Base-by-base conservation (phyloP, 1,140 invertebrate species). In the Mesaphorura yosii region DNA sequence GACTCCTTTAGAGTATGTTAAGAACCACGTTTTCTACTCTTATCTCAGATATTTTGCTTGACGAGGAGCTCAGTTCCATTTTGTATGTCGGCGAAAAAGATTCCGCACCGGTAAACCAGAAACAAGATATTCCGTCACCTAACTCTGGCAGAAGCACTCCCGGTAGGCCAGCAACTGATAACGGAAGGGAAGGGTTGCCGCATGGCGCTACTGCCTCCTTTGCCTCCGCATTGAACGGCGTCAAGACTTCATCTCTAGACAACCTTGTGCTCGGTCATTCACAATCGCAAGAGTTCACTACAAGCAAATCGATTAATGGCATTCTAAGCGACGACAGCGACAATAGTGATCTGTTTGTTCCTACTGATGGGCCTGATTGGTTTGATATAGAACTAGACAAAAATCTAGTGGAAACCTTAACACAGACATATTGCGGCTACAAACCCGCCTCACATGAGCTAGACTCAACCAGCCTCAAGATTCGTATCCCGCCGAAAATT, bases 301-400 rank as follows among this genome's bases (percentile, higher is more conserved):
- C n/a, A n/a, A n/a, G n/a, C n/a, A n/a, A n/a, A n/a, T n/a, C n/a
- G n/a, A n/a, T n/a, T n/a, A n/a, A n/a, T n/a, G n/a, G n/a, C n/a
- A n/a, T n/a, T n/a, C n/a, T n/a, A n/a, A n/a, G n/a, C n/a, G n/a
- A n/a, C n/a, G n/a, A n/a, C n/a, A n/a, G n/a, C n/a, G n/a, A n/a
- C n/a, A n/a, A n/a, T n/a, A n/a, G n/a, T n/a, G n/a, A n/a, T n/a
- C n/a, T n/a, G n/a, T 55, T 37, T 1, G 48, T 20, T 7, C 23
- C 31, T 1, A 41, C 38, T 17, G 51, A 52, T 38, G 55, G 51
- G 6, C 38, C 41, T 14, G 55, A 52, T 10, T 57, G 51, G 50
- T 23, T 57, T 10, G 20, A 39, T n/a, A 14, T 57, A 7, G 15
- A 28, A 4, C 22, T 57, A 1, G 7, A 27, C 2, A 2, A 34